phyloP scores from a whole-genome alignment of 2,113 vertebrate genomes.

The Cyprinodon tularosa region DNA sequence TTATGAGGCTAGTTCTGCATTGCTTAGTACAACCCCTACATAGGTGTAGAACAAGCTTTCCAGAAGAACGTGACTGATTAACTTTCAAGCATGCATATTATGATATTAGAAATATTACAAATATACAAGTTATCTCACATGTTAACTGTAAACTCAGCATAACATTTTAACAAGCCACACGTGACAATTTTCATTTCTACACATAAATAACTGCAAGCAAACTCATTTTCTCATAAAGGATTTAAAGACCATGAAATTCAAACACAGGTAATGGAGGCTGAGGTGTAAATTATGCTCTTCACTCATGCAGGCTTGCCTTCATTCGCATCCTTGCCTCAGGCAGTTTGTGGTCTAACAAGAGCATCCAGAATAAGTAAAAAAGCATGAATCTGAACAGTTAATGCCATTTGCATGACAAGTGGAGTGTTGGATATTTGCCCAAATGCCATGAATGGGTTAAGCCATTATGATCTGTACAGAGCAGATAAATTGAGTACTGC shows the following conservation, averaged over 20 bases:
- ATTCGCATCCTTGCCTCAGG: constrained; percentile 35
- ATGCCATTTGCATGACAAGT: constrained; percentile 42
- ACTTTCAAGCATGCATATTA: constrained; percentile 28
- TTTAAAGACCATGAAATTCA: constrained; percentile 65
- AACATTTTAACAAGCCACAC: constrained; percentile 39
- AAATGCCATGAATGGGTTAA: constrained; percentile 46
- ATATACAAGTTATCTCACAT: constrained; percentile 9
- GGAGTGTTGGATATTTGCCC: constrained; percentile 38
- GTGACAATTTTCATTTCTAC: constrained; percentile 24
- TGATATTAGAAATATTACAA: constrained; percentile 15
- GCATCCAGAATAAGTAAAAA: constrained; percentile 22
- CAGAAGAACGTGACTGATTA: constrained; percentile 39
- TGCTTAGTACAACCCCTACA: constrained; percentile 1
- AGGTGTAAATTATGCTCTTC: constrained; percentile 47
- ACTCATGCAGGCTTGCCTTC: constrained; percentile 31
- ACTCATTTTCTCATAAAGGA: constrained; percentile 41
- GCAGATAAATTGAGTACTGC: constrained; percentile 53
- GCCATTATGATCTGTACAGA: constrained; percentile 48
- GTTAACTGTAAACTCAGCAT: constrained; percentile 46
- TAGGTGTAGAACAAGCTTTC: background rate
- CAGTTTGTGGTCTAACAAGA: constrained; percentile 40
- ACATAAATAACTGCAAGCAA: constrained; percentile 41
- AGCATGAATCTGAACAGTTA: constrained; percentile 8
- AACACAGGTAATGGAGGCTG: constrained; percentile 53
- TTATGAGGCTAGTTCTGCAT: background rate